Evolutionary conservation across 2,113 vertebrate species (phyloP), one percentile per base, ranked within the genome.

Genomic region (Anhinga rufa): DNA sequence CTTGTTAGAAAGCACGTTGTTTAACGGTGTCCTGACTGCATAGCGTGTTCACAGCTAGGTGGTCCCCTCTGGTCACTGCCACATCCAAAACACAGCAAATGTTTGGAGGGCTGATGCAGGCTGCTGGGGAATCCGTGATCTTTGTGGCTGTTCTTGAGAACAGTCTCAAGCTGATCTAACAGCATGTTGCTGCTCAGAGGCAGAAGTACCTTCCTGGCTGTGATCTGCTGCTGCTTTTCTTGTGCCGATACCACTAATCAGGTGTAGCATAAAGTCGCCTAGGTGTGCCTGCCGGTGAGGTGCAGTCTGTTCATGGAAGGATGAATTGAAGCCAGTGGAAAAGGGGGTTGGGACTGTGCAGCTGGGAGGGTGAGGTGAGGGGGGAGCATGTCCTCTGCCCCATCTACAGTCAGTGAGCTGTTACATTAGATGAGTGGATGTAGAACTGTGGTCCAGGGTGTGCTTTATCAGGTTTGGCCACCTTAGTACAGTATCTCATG

Each of bases 121-220:
- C 17, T 51, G 42, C 7, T 81, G 28, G 28, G 77, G 70, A 36
- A 29, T 12, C 5, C 0, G 0, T 18, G 40, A 21, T 42, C 25
- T 42, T 24, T 13, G 2, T 17, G 17, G 9, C 11, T 0, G 0
- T 7, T 38, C 62, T 36, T 46, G 65, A 48, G 75, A 49, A 24
- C 6, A 25, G 14, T 20, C 57, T 86, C 21, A 32, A 78, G 60
- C 26, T 89, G 76, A 32, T 17, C 7, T 52, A 55, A 55, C 8
- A 17, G 38, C 22, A 8, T 0, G 0, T n/a, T 42, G 13, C 5
- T 92, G 20, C 40, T 88, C 42, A 26, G 42, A 68, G 44, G 36
- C 46, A 61, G 31, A 58, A n/a, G 11, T 26, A 5, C 17, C 36
- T 76, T 92, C 32, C n/a, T 88, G 61, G 7, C 52, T 0, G 0